Conservation (phyloP, 2,888 invertebrate genomes). For the Spialia ferax region DNA sequence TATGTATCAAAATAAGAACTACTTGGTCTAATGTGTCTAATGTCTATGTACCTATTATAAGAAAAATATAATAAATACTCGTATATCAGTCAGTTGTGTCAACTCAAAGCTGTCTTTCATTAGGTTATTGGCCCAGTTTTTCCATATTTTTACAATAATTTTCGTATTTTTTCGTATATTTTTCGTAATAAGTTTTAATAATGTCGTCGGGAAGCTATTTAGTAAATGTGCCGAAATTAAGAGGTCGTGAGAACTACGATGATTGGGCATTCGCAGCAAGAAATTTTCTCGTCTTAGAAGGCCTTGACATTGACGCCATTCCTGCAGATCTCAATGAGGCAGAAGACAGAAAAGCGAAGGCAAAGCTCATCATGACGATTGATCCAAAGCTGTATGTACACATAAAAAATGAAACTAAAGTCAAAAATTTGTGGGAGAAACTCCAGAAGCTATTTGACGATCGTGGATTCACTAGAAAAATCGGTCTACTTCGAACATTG, state of each 20-base stretch:
- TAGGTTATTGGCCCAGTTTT: slow-evolving; percentile 24
- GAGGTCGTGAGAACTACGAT: slow-evolving; percentile 28
- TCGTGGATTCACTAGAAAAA: slow-evolving; percentile 37
- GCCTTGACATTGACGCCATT: slow-evolving; percentile 25
- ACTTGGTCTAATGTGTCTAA: too few species aligned
- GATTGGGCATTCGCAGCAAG: slow-evolving; percentile 43
- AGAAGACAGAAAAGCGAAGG: slow-evolving; percentile 36
- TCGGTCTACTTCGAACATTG: slow-evolving; percentile 35
- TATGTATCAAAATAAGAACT: background rate
- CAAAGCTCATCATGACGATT: slow-evolving; percentile 42
- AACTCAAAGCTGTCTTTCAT: background rate
- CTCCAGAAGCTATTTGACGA: slow-evolving; percentile 39
- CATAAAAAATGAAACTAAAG: slow-evolving; percentile 40
- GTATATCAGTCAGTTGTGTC: background rate
- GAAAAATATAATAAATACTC: background rate
- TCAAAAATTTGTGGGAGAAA: slow-evolving; percentile 29
- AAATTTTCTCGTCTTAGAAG: slow-evolving; percentile 39
- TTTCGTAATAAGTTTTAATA: slow-evolving; percentile 17
- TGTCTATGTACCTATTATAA: too few species aligned
- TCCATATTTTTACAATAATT: slow-evolving; percentile 4
- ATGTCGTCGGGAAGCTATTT: slow-evolving; percentile 36
- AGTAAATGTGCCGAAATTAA: slow-evolving; percentile 45
- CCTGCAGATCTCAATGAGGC: slow-evolving; percentile 16
- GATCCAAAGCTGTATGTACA: slow-evolving; percentile 41
- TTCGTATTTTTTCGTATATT: slow-evolving; percentile 2